These are phyloP conservation scores for Calvadosia cruxmelitensis DNA, from an alignment of 30 jellyfish, hydroid and myxozoan genomes.

Conservation along the genomic window DNA sequence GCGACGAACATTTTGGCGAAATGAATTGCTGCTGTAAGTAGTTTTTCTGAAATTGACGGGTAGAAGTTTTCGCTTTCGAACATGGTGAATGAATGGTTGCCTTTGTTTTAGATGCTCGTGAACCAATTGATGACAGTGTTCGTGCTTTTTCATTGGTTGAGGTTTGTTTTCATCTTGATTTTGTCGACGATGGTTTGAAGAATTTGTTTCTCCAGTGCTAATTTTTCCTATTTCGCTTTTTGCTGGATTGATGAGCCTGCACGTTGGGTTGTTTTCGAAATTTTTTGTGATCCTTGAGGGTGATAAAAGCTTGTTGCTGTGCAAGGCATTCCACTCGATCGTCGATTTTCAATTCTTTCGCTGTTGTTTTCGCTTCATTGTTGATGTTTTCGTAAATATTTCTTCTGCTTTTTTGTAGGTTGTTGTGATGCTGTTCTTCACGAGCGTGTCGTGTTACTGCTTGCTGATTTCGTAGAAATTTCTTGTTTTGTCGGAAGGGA, in stretches of 20 bases:
- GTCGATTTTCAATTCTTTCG: not conserved
- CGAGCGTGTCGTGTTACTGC: not conserved
- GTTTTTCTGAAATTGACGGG: not conserved
- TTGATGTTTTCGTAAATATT: not conserved
- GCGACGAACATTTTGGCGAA: not conserved
- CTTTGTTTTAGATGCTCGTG: not conserved
- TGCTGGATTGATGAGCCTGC: slow-evolving; percentile 1
- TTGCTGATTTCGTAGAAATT: not conserved
- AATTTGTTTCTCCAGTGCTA: not conserved
- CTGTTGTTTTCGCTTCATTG: not conserved
- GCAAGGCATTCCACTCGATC: not conserved
- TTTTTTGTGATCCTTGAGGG: not conserved
- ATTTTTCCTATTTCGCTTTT: slow-evolving; percentile 2
- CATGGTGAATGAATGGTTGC: not conserved
- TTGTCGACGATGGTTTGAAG: not conserved
- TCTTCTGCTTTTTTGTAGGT: not conserved
- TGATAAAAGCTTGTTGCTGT: not conserved
- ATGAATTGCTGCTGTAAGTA: not conserved
- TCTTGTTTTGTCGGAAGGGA: not conserved
- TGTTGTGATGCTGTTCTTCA: not conserved
- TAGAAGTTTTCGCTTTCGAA: not conserved
- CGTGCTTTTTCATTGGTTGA: slow-evolving; percentile 4
- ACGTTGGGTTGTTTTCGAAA: not conserved
- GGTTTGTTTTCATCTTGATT: not conserved
- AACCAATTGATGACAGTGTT: not conserved